Evolutionary conservation across 2,888 invertebrate genomes (phyloP).

Genomic region (Caenorhabditis plicata): DNA sequence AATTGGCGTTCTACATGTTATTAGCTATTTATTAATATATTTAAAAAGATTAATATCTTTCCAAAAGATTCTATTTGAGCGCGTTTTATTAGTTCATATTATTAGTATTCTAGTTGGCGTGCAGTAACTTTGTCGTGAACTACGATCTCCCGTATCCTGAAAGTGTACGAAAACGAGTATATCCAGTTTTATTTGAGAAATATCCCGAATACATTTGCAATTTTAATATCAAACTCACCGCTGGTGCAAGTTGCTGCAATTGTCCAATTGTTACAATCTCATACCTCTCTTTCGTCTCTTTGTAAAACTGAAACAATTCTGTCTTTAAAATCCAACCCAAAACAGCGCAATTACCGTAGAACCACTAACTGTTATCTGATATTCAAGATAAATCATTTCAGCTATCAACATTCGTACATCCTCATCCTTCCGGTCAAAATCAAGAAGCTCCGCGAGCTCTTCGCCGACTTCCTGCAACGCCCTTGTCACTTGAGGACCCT

Average conservation of each 20-base stretch:
- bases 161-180: too few species aligned
- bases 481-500: conserved; percentile 12
- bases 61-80: too few species aligned
- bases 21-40: too few species aligned
- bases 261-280: conserved; percentile 24
- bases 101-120: too few species aligned
- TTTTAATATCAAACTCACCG: conserved; percentile 6
- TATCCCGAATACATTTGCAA: not conserved
- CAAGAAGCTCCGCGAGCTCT: conserved; percentile 30
- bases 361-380: conserved; percentile 33
- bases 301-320: conserved; percentile 14
- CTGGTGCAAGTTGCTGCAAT: conserved; percentile 34
- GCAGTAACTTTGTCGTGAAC: too few species aligned
- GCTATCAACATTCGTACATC: conserved; percentile 33
- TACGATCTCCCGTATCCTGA: too few species aligned
- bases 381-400: conserved; percentile 42
- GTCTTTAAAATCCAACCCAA: not conserved
- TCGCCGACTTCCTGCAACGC: conserved; percentile 31
- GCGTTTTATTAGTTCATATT: too few species aligned
- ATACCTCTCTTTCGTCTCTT: conserved; percentile 35
- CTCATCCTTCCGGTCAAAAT: conserved; percentile 17
- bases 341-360: conserved; percentile 17
- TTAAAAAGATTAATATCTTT: too few species aligned
- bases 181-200: too few species aligned
- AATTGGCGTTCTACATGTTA: too few species aligned